Base-by-base conservation (phyloP, 2,113 vertebrate species). In the Microtus montanus region DNA sequence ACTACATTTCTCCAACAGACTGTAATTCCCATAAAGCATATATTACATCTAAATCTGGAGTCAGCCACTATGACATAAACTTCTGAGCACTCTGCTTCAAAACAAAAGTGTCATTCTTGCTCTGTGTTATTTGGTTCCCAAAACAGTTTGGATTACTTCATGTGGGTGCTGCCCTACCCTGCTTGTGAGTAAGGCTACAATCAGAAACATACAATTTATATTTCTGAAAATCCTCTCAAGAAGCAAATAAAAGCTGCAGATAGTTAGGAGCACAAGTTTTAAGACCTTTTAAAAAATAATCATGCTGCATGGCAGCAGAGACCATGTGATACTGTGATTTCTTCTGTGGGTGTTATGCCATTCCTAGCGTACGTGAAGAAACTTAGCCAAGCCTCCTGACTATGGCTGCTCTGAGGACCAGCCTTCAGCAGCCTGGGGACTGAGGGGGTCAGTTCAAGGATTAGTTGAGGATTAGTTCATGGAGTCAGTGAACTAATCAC, bases 191-290 rank as follows among this genome's bases (percentile, higher is more conserved):
- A 64, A n/a, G 35, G 47, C 66, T 94, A 5, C 22, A 88, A 89
- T 94, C 64, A 93, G 61, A 96, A 97, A 47, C 41, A 93, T 74
- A 79, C 22, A 71, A 82, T 20, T 66, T 88, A 26, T 22, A 11
- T 64, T n/a, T n/a, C 61, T 91, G 28, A 85, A 54, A 41, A 41
- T 70, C 35, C 8, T 95, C 49, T 63, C n/a, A 84, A 83, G 30
- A 92, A 94, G 84, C n/a, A 95, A 95, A 83, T 73, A 92, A 89
- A 95, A 96, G 8, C 79, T 47, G 89, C 87, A 94, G 61, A 90
- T 13, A 64, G 22, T 86, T 88, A 94, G 35, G n/a, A 85, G 95
- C 26, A 77, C 74, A 95, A 83, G 49, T 47, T 86, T 87, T 19
- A 89, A 94, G 52, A 58, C 49, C 35, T 89, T 41, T 94, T 91